These are phyloP conservation scores for Brienomyrus longianalis DNA, from an alignment of 2,113 vertebrate genomes.

Conservation along the genomic window DNA sequence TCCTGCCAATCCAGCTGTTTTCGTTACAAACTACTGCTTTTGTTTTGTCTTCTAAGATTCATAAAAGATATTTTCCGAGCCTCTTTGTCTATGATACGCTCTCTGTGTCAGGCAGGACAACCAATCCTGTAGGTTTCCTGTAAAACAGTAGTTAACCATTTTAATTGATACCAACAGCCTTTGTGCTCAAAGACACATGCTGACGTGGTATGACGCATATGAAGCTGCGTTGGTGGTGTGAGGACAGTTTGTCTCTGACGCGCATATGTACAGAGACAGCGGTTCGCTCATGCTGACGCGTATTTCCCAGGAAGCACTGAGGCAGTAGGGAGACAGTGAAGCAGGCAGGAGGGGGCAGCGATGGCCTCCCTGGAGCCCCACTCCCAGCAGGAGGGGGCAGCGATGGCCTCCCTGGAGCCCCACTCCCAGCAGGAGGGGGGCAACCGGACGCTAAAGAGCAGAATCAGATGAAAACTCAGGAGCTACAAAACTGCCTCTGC, in stretches of 20 bases:
- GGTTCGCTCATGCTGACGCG: background rate
- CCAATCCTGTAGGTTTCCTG: background rate
- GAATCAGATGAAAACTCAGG: conserved; percentile 45
- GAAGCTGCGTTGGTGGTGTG: background rate
- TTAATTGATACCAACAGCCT: background rate
- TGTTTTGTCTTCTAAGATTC: background rate
- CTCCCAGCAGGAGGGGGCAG: conserved; percentile 18
- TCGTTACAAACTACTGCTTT: background rate
- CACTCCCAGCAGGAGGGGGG: conserved; percentile 16
- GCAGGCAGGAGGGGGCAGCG: background rate
- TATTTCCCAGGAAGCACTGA: background rate
- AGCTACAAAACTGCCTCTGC: conserved; percentile 53
- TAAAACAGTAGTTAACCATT: background rate
- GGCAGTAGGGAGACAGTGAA: background rate
- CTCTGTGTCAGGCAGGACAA: background rate
- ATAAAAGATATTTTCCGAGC: background rate
- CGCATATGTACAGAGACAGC: background rate
- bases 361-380: background rate
- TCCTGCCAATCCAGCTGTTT: background rate
- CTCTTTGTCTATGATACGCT: background rate
- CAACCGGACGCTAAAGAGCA: conserved; percentile 27
- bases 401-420: background rate
- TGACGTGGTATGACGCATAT: background rate
- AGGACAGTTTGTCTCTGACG: background rate
- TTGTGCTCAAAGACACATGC: background rate